These are phyloP conservation scores for Argopecten irradians DNA, from an alignment of 1,140 invertebrate genomes.

Conservation along the genomic window DNA sequence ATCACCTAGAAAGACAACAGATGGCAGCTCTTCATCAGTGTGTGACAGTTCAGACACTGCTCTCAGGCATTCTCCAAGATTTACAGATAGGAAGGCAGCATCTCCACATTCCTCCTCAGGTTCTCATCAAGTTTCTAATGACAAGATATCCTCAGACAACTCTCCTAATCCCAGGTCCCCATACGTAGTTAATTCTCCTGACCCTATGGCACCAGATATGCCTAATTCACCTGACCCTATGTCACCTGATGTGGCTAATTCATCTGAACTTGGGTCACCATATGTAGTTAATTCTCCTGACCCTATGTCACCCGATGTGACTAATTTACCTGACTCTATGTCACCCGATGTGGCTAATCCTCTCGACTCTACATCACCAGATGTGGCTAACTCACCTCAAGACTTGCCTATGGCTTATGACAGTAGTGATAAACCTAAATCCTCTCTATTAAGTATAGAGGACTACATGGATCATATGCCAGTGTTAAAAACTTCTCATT, in stretches of 20 bases:
- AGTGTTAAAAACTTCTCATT: background rate
- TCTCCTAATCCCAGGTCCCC: background rate
- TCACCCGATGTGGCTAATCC: background rate
- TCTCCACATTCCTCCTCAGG: background rate
- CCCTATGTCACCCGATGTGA: background rate
- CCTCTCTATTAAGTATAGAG: background rate
- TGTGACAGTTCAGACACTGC: background rate
- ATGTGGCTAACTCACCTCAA: background rate
- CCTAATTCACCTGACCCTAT: no score
- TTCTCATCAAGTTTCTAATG: background rate
- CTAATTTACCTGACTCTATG: no score
- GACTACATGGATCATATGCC: slow-evolving; percentile 2
- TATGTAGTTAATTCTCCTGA: background rate
- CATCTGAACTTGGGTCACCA: background rate
- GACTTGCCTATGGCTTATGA: background rate
- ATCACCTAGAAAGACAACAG: background rate
- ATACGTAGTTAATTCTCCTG: background rate
- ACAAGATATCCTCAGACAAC: background rate
- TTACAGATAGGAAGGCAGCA: background rate
- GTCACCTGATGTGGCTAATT: background rate
- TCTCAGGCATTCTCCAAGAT: background rate
- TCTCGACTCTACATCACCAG: no score
- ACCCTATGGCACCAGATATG: no score
- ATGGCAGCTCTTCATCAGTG: slow-evolving; percentile 11
- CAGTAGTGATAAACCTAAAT: background rate